These are phyloP conservation scores for Corythornis leucogaster DNA, from an alignment of 2,797 vertebrate genomes.

Conservation along the genomic window DNA sequence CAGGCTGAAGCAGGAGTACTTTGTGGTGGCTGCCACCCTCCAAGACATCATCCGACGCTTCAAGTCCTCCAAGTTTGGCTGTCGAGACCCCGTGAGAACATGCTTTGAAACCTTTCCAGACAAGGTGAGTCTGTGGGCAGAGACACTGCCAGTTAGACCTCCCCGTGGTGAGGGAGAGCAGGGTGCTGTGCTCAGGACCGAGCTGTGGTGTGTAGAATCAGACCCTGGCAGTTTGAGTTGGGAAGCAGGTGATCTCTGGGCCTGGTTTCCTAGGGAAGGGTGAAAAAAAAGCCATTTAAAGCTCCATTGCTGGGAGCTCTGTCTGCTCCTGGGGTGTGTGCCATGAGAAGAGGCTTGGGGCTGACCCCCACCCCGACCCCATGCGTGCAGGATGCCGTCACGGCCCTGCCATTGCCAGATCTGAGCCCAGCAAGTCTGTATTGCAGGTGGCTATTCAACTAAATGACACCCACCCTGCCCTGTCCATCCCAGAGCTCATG, in stretches of 20 bases:
- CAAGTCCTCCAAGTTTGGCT: constrained; percentile 97
- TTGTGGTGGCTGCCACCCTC: constrained; percentile 96
- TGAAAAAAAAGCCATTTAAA: background rate
- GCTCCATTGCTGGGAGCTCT: background rate
- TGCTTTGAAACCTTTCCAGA: constrained; percentile 91
- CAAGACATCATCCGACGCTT: constrained; percentile 97
- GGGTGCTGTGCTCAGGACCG: background rate
- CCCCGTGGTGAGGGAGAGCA: background rate
- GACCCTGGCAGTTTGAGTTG: background rate
- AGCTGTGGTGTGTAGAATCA: background rate
- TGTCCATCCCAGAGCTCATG: constrained; percentile 97
- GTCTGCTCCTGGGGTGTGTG: background rate
- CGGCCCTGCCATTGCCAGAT: background rate
- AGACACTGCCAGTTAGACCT: background rate
- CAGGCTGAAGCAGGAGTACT: constrained; percentile 97
- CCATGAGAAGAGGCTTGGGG: background rate
- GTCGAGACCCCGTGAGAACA: constrained; percentile 91
- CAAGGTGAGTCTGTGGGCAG: constrained; percentile 81
- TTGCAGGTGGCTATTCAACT: constrained; percentile 95
- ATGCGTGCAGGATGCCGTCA: rapidly evolving
- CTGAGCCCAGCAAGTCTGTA: background rate
- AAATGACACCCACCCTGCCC: constrained; percentile 96
- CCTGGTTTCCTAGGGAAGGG: background rate
- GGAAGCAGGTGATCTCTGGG: background rate
- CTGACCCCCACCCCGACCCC: too few relatives aligned